Conservation (phyloP, 2,113 vertebrate genomes). For the human region GRCh38 chr4:74970001-74970500, state of each 20-base stretch:
- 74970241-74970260: not conserved
- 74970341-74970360: not conserved
- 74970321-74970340: not conserved
- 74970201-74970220: not conserved
- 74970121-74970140: not conserved
- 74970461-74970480: not conserved
- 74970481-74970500: not conserved
- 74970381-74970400: not conserved
- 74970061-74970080: not conserved
- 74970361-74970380: not conserved
- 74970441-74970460: not conserved
- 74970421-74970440: not conserved
- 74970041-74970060: rapidly evolving
- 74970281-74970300: not conserved
- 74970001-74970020: not conserved
- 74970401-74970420: not conserved
- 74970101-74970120: not conserved
- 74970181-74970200: not conserved
- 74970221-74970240: not conserved
- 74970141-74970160: not conserved
- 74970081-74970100: not conserved
- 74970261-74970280: not conserved
- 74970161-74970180: not conserved
- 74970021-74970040: not conserved
- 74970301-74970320: not conserved